Evolutionary conservation across 2,888 invertebrate genomes (phyloP).

Genomic region (Drosophila bunnanda): DNA sequence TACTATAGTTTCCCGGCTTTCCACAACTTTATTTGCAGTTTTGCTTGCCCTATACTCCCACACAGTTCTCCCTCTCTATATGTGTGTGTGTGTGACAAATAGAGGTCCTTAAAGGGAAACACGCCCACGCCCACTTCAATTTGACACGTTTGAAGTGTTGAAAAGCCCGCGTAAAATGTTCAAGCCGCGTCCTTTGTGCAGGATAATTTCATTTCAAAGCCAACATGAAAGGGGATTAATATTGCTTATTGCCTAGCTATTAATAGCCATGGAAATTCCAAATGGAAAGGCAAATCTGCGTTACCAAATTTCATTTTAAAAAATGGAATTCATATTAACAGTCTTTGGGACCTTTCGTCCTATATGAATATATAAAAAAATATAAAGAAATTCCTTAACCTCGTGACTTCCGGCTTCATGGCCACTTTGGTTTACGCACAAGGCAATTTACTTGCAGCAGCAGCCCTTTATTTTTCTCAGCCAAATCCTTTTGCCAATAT

Average conservation of each 20-base stretch:
- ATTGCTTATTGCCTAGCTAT: slow-evolving; percentile 34
- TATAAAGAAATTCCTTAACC: background rate
- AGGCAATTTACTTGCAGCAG: slow-evolving; percentile 9
- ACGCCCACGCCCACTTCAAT: slow-evolving; percentile 49
- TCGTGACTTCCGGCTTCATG: slow-evolving; percentile 25
- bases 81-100: slow-evolving; percentile 42
- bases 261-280: slow-evolving; percentile 34
- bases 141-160: slow-evolving; percentile 58
- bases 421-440: slow-evolving; percentile 31
- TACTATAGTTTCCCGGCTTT: slow-evolving; percentile 3
- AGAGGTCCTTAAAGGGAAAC: slow-evolving; percentile 30
- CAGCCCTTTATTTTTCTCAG: slow-evolving; percentile 15
- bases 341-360: too few relatives aligned
- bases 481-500: slow-evolving; percentile 39
- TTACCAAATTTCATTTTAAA: background rate
- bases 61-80: background rate
- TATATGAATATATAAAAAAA: background rate
- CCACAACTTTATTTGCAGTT: slow-evolving; percentile 10
- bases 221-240: slow-evolving; percentile 44
- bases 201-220: slow-evolving; percentile 41
- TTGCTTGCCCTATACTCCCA: background rate
- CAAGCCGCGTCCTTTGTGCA: slow-evolving; percentile 25
- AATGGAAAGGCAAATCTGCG: background rate
- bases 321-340: background rate
- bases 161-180: slow-evolving; percentile 42